A percentile compares a stretch with the other conserved stretches of the same genome.
These are phyloP conservation scores for Steatornis caripensis DNA, from an alignment of 2,113 vertebrate species.

Conservation along the genomic window DNA sequence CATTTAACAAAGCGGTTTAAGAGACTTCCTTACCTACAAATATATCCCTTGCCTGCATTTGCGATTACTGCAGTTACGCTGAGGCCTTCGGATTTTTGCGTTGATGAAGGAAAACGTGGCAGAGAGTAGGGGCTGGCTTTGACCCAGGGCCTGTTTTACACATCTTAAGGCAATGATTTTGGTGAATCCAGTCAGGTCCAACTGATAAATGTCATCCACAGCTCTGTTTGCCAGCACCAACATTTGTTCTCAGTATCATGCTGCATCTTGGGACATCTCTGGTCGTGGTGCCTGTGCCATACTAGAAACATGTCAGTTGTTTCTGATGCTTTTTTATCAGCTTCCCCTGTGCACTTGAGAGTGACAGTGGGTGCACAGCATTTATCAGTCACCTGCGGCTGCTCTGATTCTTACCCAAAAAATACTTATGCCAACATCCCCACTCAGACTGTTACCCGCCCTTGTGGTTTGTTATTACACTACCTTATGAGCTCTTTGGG, in stretches of 20 bases:
- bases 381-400: background rate
- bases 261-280: background rate
- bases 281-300: fast-evolving
- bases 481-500: background rate
- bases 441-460: fast-evolving
- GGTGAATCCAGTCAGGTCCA: background rate
- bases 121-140: background rate
- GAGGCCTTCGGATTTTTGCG: background rate
- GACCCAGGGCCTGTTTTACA: no score
- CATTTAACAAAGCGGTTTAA: background rate
- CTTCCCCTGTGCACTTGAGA: background rate
- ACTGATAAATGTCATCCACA: fast-evolving
- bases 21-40: background rate
- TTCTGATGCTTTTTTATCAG: background rate
- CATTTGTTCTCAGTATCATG: fast-evolving
- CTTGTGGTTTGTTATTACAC: fast-evolving
- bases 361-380: background rate
- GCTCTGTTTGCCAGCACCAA: background rate
- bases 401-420: background rate
- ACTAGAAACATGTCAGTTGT: background rate
- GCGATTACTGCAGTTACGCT: fast-evolving
- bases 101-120: background rate
- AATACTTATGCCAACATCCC: no score
- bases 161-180: background rate
- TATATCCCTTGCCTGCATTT: background rate